Base-by-base conservation (phyloP, 2,797 vertebrate species). In the Chiroxiphia lanceolata region DNA sequence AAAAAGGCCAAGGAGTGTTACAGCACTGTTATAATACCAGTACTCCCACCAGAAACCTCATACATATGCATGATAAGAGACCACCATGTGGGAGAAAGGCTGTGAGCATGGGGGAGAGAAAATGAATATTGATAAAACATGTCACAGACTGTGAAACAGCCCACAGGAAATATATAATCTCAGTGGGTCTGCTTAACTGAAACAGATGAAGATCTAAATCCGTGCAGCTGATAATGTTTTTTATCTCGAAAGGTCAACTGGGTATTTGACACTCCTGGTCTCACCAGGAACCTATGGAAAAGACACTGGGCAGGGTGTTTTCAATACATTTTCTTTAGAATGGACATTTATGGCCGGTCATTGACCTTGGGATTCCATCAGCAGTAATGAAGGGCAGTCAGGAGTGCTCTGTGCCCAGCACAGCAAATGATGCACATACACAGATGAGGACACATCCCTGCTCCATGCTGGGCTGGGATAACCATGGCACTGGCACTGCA, bases 321-420 rank as follows among this genome's bases (percentile, higher is more conserved):
- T 34, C 76, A 69, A 97, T 97, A 76, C 92, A 90, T 97, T 98
- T 97, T 97, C 90, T 98, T 98, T 98, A 97, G 96, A 95, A 68
- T 96, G 95, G 95, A 97, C 96, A n/a, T 97, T 97, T 97, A 97
- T 96, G 97, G 78, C 63, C 93, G 93, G 96, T 96, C 33, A 18
- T 96, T 98, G 98, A 97, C 98, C 97, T 98, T 98, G 97, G 93
- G 95, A 96, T 98, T 97, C 97, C 97, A 97, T 98, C 97, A 98
- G 96, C 47, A 68, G 96, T 98, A 97, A 97, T 93, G 98, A 98
- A 98, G 97, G 97, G 86, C 95, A 83, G 72, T 71, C 89, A 89
- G 93, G 71, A 90, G 67, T 60, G 80, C 79, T 34, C 90, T 72
- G 94, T 91, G 85, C 89, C 22, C 38, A 70, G 94, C 82, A 34